phyloP scores from a whole-genome alignment of 2,113 vertebrate genomes.

The Pristiophorus japonicus region DNA sequence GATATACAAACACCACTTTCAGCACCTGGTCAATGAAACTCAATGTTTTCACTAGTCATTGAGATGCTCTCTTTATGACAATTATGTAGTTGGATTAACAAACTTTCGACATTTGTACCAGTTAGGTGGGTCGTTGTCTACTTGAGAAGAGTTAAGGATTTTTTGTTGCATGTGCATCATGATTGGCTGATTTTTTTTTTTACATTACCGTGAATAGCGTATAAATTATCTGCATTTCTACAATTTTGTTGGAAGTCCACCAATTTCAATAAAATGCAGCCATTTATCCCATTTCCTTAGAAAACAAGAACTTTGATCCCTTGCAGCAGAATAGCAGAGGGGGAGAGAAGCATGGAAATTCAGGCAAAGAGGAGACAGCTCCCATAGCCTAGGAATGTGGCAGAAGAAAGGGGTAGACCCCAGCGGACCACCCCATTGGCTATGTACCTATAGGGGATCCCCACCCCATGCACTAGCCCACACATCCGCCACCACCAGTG shows the following conservation, averaged over 20 bases:
- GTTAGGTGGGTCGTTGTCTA: background rate
- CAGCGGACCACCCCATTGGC: background rate
- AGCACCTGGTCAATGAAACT: background rate
- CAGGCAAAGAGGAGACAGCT: background rate
- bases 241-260: background rate
- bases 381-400: background rate
- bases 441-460: background rate
- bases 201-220: background rate
- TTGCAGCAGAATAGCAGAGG: background rate
- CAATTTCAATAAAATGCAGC: conserved; percentile 4
- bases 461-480: background rate
- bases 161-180: background rate
- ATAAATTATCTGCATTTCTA: background rate
- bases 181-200: background rate
- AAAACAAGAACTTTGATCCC: background rate
- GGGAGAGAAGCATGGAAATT: background rate
- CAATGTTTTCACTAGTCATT: background rate
- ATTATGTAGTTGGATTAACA: background rate
- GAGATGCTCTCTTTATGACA: background rate
- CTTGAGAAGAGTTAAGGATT: background rate
- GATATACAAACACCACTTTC: background rate
- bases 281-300: background rate
- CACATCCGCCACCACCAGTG: background rate
- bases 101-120: background rate
- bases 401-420: background rate